A percentile compares a stretch with the other conserved stretches of the same genome.
phyloP scores from a whole-genome alignment of 2,797 vertebrate species.

The Oryzias sinensis region DNA sequence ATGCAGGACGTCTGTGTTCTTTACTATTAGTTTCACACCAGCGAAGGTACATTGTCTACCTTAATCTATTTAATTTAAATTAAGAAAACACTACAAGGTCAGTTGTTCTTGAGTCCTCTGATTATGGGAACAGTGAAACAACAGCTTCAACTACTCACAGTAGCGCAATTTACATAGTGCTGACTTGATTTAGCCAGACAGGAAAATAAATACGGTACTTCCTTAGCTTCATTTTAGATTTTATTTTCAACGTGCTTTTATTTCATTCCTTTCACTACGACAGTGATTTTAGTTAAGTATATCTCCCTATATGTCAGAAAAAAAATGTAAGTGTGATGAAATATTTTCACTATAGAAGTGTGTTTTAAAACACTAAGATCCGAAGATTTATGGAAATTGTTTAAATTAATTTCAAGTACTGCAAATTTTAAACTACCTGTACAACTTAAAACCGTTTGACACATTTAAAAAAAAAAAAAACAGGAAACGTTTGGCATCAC shows the following conservation, averaged over 20 bases:
- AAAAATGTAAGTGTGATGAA: slow-evolving; percentile 5
- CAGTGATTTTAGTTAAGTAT: slow-evolving; percentile 14
- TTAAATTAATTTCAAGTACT: slow-evolving; percentile 51
- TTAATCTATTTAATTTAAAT: slow-evolving; percentile 29
- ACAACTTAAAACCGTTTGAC: not conserved
- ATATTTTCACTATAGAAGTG: slow-evolving; percentile 44
- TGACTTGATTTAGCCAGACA: slow-evolving; percentile 68
- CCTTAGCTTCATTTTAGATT: slow-evolving; percentile 66
- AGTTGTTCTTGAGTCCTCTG: slow-evolving; percentile 35
- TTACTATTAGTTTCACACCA: slow-evolving; percentile 60
- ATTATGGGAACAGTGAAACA: slow-evolving; percentile 23
- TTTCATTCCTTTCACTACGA: slow-evolving; percentile 11
- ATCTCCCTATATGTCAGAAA: slow-evolving; percentile 8
- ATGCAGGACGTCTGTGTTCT: slow-evolving; percentile 54
- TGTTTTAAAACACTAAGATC: slow-evolving; percentile 23
- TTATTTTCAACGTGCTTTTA: slow-evolving; percentile 22
- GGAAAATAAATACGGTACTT: slow-evolving; percentile 54
- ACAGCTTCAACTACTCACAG: slow-evolving; percentile 28
- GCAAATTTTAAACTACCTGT: slow-evolving; percentile 46
- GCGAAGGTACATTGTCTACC: slow-evolving; percentile 41
- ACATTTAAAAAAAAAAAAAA: slow-evolving; percentile 30
- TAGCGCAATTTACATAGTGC: slow-evolving; percentile 54
- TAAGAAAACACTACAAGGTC: slow-evolving; percentile 48
- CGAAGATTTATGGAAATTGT: slow-evolving; percentile 40
- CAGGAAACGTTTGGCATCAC: not conserved